Conservation (phyloP, 2,888 invertebrate genomes). For the Dasysyrphus tricinctus region DNA sequence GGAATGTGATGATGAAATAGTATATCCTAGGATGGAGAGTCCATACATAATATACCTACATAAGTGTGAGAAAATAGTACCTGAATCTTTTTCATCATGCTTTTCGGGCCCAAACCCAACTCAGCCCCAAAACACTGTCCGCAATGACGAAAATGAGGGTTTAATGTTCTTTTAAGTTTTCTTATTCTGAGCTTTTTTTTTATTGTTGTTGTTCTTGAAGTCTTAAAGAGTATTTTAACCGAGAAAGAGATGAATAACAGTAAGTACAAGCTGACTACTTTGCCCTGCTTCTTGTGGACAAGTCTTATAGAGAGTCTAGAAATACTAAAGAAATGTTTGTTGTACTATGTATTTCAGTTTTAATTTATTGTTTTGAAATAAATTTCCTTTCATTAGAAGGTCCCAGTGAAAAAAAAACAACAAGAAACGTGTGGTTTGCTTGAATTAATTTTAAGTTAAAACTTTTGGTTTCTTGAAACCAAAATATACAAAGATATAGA, state of each 20-base stretch:
- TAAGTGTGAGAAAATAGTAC: constrained; percentile 17
- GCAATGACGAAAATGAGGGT: constrained; percentile 33
- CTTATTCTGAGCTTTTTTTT: constrained; percentile 23
- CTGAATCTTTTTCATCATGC: not conserved
- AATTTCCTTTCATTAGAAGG: constrained; percentile 48
- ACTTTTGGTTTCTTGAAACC: not conserved
- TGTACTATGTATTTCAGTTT: not conserved
- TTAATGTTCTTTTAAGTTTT: constrained; percentile 50
- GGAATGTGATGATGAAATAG: constrained; percentile 34
- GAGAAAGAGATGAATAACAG: not conserved
- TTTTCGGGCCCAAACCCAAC: not conserved
- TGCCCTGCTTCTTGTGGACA: not conserved
- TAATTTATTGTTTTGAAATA: constrained; percentile 56
- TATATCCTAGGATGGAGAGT: constrained; percentile 6
- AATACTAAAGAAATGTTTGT: not conserved
- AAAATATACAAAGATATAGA: not conserved
- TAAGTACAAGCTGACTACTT: constrained; percentile 18
- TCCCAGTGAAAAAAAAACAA: not conserved
- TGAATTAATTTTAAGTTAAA: constrained; percentile 48
- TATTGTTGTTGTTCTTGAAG: not conserved
- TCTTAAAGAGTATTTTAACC: constrained; percentile 11
- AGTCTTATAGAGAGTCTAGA: not conserved
- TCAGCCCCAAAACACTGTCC: not conserved
- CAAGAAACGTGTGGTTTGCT: constrained; percentile 31
- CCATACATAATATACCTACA: not conserved